These are phyloP conservation scores for Megalopta genalis DNA, from an alignment of 1,140 invertebrate genomes.

Conservation along the genomic window DNA sequence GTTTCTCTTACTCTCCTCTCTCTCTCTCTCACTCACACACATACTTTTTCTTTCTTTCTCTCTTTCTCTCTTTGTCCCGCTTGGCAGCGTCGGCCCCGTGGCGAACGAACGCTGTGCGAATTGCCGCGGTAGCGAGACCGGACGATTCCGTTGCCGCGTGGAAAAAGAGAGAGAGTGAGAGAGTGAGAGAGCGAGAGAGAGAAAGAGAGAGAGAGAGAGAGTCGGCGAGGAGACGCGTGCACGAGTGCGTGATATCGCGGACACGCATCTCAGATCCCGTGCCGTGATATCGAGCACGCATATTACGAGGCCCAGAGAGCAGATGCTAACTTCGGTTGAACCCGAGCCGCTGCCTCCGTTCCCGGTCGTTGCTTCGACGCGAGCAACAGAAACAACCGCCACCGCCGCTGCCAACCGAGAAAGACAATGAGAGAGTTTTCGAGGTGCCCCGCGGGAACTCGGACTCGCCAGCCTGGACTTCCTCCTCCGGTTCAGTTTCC, in stretches of 20 bases:
- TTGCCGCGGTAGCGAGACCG: constrained; percentile 50
- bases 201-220: neutral
- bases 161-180: neutral
- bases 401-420: constrained; percentile 13
- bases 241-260: constrained; percentile 78
- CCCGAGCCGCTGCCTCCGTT: constrained; percentile 59
- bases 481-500: constrained; percentile 46
- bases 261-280: constrained; percentile 75
- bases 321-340: constrained; percentile 77
- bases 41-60: too few species aligned
- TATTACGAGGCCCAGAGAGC: constrained; percentile 75
- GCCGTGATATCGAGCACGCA: constrained; percentile 75
- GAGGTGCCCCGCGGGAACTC: constrained; percentile 54
- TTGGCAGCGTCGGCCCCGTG: too few species aligned
- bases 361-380: constrained; percentile 62
- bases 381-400: constrained; percentile 14
- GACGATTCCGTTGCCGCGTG: constrained; percentile 52
- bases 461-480: constrained; percentile 37
- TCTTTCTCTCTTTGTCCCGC: too few species aligned
- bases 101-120: too few species aligned
- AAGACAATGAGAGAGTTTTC: constrained; percentile 50
- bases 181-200: neutral
- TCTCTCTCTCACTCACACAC: too few species aligned
- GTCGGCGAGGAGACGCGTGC: constrained; percentile 57
- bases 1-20: too few species aligned